Percentiles rank a stretch among this genome's conserved stretches.
phyloP scores from a whole-genome alignment of 35 echinoderm and acorn worm species.

The Patiria miniata region DNA sequence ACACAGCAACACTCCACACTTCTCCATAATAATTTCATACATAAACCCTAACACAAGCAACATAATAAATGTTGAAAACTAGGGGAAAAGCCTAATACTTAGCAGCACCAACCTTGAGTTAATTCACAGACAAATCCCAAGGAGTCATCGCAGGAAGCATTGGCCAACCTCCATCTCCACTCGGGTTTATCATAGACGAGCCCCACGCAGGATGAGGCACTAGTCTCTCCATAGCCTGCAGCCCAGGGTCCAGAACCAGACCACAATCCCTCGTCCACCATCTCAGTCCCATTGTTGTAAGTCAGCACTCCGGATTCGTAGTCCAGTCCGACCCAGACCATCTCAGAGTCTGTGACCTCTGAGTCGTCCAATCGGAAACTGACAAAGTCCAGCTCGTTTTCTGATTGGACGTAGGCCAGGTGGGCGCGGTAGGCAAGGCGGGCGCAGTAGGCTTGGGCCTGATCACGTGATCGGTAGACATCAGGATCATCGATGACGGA shows the following conservation, averaged over 20 bases:
- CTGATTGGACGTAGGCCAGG: constrained; percentile 54
- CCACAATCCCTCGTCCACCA: constrained; percentile 27
- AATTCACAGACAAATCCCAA: constrained; percentile 75
- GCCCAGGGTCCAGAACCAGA: constrained; percentile 49
- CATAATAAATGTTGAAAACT: too few species aligned
- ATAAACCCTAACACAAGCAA: too few species aligned
- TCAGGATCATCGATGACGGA: constrained; percentile 23
- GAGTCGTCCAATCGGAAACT: constrained; percentile 61
- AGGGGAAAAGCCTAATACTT: too few species aligned
- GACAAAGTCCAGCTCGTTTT: constrained; percentile 56
- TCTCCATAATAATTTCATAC: too few species aligned
- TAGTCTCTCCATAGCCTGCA: constrained; percentile 36
- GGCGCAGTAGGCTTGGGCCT: not conserved
- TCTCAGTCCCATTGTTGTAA: constrained; percentile 46
- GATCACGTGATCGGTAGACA: constrained; percentile 22
- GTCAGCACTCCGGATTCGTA: constrained; percentile 22
- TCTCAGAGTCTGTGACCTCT: not conserved
- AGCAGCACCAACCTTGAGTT: constrained; percentile 63
- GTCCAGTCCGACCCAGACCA: constrained; percentile 47
- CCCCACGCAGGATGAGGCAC: constrained; percentile 42
- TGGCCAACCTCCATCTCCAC: constrained; percentile 66
- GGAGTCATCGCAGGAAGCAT: constrained; percentile 49
- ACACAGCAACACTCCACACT: too few species aligned
- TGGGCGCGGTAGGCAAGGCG: constrained; percentile 38
- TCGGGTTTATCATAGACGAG: constrained; percentile 42